These are phyloP conservation scores for Germaria angustata DNA, from an alignment of 2,888 invertebrate species.

Conservation along the genomic window DNA sequence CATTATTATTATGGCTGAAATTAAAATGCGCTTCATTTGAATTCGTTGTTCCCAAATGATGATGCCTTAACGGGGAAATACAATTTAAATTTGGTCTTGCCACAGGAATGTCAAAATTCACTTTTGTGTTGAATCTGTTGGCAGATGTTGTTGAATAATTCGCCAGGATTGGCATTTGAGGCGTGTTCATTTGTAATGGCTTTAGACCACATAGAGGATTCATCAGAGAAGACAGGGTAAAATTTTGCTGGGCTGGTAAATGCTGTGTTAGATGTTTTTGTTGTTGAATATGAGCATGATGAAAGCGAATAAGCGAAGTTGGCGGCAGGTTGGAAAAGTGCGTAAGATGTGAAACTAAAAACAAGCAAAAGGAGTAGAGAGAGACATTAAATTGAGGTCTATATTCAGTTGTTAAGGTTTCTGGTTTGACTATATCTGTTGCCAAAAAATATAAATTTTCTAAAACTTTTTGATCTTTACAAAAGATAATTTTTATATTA, in stretches of 20 bases:
- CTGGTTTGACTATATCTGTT: too few relatives aligned
- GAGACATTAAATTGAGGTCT: not conserved
- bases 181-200: constrained; percentile 72
- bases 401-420: too few relatives aligned
- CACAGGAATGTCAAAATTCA: constrained; percentile 72
- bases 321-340: constrained; percentile 72
- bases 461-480: too few relatives aligned
- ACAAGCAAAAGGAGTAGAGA: not conserved
- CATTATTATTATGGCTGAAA: constrained; percentile 18
- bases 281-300: constrained; percentile 71
- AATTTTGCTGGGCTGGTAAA: constrained; percentile 68
- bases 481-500: too few relatives aligned
- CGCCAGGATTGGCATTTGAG: constrained; percentile 63
- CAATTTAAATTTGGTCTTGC: constrained; percentile 59
- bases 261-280: constrained; percentile 60
- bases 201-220: constrained; percentile 75
- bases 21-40: constrained; percentile 27
- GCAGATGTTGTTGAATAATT: constrained; percentile 68
- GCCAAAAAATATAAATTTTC: too few relatives aligned
- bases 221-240: constrained; percentile 70
- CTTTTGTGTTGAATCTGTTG: constrained; percentile 71
- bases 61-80: constrained; percentile 55
- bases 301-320: constrained; percentile 73
- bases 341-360: constrained; percentile 64
- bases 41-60: constrained; percentile 33